Base-by-base conservation (phyloP, 1,140 invertebrate genomes). In the Copidosoma floridanum region DNA sequence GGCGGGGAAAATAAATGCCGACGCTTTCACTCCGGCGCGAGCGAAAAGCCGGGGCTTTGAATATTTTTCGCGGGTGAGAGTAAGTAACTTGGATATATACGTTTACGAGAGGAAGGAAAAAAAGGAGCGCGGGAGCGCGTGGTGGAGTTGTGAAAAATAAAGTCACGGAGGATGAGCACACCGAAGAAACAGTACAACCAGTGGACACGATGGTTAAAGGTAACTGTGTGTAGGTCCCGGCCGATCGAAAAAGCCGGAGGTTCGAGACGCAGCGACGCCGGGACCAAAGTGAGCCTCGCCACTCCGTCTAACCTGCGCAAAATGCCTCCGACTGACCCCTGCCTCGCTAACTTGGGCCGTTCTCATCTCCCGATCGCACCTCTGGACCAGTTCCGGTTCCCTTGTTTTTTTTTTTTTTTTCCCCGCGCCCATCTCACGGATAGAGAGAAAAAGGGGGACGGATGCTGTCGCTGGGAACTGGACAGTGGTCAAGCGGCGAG, bases 401-500 rank as follows among this genome's bases (percentile, higher is more conserved):
- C 52, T 58, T 53, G 57, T 65, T 61, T 57, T 75, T 77, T 8
- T 26, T 11, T 20, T 35, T 8, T 12, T 35, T 6, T 75, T 73
- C 73, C 71, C 76, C 73, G 71, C 70, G 67, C 70, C 12, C 29
- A 12, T 12, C 29, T 8, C 29, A 32, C 12, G 29, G 12, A 32
- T 32, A n/a, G n/a, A n/a, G n/a, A n/a, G n/a, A n/a, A n/a, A n/a
- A n/a, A n/a, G n/a, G 11, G 16, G 38, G 10, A 16, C 16, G 10
- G 38, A 59, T 38, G 44, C 58, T 61, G 51, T 61, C 58, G 72
- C 73, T 76, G 73, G 73, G 77, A 76, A 76, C 70, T 81, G 78
- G 79, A 80, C 79, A 81, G 78, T 73, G 79, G 79, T 81, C 78
- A 81, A 79, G 76, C 73, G 20, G 58, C 51, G 57, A 64, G 61